Conservation (phyloP, 2,113 vertebrate genomes). For the Raja brachyura region DNA sequence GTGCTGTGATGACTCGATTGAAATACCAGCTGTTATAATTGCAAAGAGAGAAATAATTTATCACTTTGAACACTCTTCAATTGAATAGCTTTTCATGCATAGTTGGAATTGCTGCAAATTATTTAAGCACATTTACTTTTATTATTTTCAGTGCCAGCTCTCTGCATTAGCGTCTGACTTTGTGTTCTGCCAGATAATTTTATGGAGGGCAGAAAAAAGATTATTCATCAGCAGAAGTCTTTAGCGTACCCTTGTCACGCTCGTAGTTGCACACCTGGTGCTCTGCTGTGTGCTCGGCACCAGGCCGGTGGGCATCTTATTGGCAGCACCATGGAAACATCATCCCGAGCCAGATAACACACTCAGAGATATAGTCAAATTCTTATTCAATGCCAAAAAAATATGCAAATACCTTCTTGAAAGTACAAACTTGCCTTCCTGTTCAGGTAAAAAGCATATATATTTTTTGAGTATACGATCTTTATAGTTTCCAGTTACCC, state of each 20-base stretch:
- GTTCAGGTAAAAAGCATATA: slow-evolving; percentile 45
- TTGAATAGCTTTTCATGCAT: not conserved
- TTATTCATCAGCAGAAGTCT: slow-evolving; percentile 43
- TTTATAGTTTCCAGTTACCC: slow-evolving; percentile 57
- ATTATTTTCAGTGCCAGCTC: not conserved
- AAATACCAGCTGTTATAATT: not conserved
- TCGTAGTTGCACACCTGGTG: slow-evolving; percentile 69
- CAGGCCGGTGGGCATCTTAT: slow-evolving; percentile 46
- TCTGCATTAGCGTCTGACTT: slow-evolving; percentile 17
- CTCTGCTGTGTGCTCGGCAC: slow-evolving; percentile 49
- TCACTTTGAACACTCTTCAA: not conserved
- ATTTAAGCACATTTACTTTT: slow-evolving; percentile 10
- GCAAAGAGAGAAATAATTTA: not conserved
- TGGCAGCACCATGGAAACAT: slow-evolving; percentile 42
- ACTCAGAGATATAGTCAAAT: not conserved
- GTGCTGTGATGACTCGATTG: not conserved
- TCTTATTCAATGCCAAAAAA: slow-evolving; percentile 15
- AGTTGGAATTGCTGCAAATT: slow-evolving; percentile 19
- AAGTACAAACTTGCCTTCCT: not conserved
- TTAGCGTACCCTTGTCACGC: slow-evolving; percentile 52
- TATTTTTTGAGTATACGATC: slow-evolving; percentile 41
- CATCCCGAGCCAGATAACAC: slow-evolving; percentile 32
- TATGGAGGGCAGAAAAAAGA: slow-evolving; percentile 47
- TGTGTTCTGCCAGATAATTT: slow-evolving; percentile 39
- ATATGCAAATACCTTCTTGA: slow-evolving; percentile 5